Percentiles rank a stretch among this genome's conserved stretches.
Conservation (phyloP, 2,888 invertebrate genomes). For the Pyrocoelia pectoralis region DNA sequence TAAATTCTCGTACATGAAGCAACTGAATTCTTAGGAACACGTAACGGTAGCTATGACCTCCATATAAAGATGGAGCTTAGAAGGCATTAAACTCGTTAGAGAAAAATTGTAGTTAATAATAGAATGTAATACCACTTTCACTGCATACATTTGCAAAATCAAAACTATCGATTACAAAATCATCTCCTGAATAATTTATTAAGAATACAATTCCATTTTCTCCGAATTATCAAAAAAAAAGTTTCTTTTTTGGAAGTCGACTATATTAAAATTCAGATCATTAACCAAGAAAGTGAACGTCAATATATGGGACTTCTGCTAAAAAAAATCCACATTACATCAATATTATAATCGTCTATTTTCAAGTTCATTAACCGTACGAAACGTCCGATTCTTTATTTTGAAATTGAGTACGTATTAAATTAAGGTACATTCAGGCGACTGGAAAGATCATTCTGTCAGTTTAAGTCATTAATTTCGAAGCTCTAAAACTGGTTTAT, state of each 20-base stretch:
- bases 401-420: neutral
- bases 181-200: slow-evolving; percentile 2
- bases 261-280: neutral
- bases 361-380: neutral
- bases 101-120: slow-evolving; percentile 22
- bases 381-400: neutral
- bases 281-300: neutral
- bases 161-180: slow-evolving; percentile 11
- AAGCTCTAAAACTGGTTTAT: slow-evolving; percentile 7
- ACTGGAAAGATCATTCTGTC: neutral
- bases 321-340: neutral
- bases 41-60: slow-evolving; percentile 17
- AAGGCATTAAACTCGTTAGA: slow-evolving; percentile 22
- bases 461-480: neutral
- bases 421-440: too few relatives aligned
- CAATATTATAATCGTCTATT: neutral
- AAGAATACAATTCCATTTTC: neutral
- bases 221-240: neutral
- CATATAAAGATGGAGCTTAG: slow-evolving; percentile 4
- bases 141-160: slow-evolving; percentile 13
- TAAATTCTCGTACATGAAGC: slow-evolving; percentile 7
- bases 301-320: neutral
- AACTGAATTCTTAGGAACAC: slow-evolving; percentile 14
- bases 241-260: neutral
- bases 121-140: slow-evolving; percentile 20